Conservation (phyloP, 2,888 invertebrate genomes). For the Palloptera scutellata region DNA sequence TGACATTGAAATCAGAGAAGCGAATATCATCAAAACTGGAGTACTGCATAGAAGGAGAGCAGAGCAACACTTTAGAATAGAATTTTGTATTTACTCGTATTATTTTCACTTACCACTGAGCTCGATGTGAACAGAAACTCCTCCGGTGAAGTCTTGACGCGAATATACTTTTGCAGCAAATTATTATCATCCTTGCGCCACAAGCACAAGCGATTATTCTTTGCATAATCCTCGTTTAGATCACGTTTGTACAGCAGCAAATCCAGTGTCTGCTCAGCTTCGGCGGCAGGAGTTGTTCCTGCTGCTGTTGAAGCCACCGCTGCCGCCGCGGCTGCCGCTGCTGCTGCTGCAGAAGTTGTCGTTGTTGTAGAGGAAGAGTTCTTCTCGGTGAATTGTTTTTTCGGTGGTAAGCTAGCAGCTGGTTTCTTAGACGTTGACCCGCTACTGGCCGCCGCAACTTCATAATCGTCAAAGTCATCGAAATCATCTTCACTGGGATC, state of each 20-base stretch:
- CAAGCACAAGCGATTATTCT: conserved; percentile 59
- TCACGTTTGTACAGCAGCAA: conserved; percentile 60
- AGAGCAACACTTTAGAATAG: background rate
- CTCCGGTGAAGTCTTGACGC: conserved; percentile 57
- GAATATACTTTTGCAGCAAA: conserved; percentile 62
- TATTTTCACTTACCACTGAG: conserved; percentile 57
- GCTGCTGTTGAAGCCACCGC: conserved; percentile 17
- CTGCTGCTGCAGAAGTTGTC: conserved; percentile 18
- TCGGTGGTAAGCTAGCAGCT: conserved; percentile 45
- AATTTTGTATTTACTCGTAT: background rate
- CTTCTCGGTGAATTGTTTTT: conserved; percentile 52
- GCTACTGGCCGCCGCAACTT: conserved; percentile 28
- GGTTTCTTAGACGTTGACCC: conserved; percentile 17
- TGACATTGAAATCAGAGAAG: conserved; percentile 56
- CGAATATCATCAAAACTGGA: conserved; percentile 64
- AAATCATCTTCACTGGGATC: conserved; percentile 39
- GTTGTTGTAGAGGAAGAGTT: conserved; percentile 20
- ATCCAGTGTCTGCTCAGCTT: conserved; percentile 44
- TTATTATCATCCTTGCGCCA: conserved; percentile 63
- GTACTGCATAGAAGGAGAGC: conserved; percentile 48
- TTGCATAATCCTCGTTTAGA: conserved; percentile 52
- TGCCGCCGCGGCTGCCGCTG: conserved; percentile 15
- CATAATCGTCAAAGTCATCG: conserved; percentile 40
- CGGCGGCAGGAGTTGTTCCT: conserved; percentile 15
- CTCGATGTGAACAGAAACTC: conserved; percentile 62